Base-by-base conservation (phyloP, 1,140 invertebrate genomes). In the Scaptomyza hsui region DNA sequence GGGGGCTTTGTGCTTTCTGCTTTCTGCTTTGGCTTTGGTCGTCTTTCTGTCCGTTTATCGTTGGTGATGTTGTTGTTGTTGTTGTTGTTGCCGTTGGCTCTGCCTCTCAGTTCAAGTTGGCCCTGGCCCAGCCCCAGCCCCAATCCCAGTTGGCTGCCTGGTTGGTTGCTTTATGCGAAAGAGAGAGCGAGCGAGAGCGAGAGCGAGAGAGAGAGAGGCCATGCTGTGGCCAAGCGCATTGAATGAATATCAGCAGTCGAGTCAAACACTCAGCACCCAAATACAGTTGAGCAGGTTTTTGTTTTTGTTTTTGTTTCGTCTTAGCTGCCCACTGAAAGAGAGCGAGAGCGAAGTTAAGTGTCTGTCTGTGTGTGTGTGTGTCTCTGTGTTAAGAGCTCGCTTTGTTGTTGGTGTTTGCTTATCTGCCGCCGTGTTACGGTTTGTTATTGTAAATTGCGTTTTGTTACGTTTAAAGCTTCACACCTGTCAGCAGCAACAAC, bases 391-490 rank as follows among this genome's bases (percentile, higher is more conserved):
- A 29, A 10, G 59, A 1, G 21, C 1, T 37, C 9, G 51, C 26
- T 29, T 29, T 9, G 26, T 29, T 29, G 26, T 6, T 18, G 18
- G 21, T 37, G 63, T 29, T 26, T 49, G 72, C 69, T 80, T 85
- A 85, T 81, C 65, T 65, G 82, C 63, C 49, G 65, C 72, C 64
- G 69, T 70, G 62, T 85, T 85, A 77, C 81, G 80, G 59, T 85
- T 86, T 85, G 64, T 83, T 78, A 59, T 82, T 86, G n/a, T n/a
- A 10, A 12, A n/a, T 37, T 37, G 32, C 42, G 56, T 75, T n/a
- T n/a, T n/a, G n/a, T n/a, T n/a, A n/a, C n/a, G n/a, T n/a, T n/a
- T 79, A 56, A 41, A 76, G 72, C 81, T 85, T 85, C 81, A 85
- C 81, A 85, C 81, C 81, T 85, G 81, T 74, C 26, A 29, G 7